phyloP scores from a whole-genome alignment of 2,113 vertebrate genomes.

The Phyllostomus hastatus region DNA sequence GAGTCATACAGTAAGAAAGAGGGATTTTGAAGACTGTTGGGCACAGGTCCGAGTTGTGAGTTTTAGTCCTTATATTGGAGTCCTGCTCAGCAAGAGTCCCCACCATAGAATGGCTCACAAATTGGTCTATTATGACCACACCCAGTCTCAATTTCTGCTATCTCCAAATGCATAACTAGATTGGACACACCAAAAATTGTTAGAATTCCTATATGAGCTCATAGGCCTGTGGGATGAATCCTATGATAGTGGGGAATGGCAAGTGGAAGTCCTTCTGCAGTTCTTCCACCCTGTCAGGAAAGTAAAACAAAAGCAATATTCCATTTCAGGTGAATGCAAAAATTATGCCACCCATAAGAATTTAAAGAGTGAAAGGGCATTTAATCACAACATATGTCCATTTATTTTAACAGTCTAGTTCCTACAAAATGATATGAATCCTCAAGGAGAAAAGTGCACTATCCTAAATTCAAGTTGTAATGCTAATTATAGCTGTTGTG shows the following conservation, averaged over 20 bases:
- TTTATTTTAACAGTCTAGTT: neutral
- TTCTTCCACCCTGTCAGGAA: neutral
- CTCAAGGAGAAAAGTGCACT: neutral
- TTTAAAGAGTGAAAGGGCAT: neutral
- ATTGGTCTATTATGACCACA: neutral
- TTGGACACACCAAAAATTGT: neutral
- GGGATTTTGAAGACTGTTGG: neutral
- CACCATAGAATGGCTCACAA: rapidly evolving
- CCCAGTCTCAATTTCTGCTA: neutral
- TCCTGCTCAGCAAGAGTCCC: neutral
- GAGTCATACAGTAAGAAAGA: neutral
- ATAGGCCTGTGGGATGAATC: neutral
- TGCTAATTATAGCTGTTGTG: neutral
- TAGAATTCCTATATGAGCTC: neutral
- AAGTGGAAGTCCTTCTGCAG: neutral
- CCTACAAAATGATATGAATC: neutral
- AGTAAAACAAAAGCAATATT: neutral
- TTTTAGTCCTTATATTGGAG: neutral
- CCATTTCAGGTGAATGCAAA: neutral
- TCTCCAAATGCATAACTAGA: neutral
- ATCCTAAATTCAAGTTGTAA: neutral
- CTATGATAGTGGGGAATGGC: neutral
- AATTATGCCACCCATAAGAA: neutral
- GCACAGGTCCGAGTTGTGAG: neutral
- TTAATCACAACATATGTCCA: neutral